Base-by-base conservation (phyloP, 1,140 invertebrate genomes). In the Neodiprion pinetum region DNA sequence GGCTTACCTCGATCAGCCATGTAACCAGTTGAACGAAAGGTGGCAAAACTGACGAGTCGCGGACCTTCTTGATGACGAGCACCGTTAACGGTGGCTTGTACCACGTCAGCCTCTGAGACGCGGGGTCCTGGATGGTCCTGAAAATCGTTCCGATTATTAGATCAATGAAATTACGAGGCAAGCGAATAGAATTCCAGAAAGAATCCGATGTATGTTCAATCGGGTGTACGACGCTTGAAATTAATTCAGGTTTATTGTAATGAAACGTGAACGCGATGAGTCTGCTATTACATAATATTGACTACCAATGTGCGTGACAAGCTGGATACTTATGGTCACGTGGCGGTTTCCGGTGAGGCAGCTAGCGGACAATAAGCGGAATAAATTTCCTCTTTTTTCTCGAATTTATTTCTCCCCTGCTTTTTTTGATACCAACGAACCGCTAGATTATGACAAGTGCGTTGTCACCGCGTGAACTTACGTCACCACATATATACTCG, bases 101-200 rank as follows among this genome's bases (percentile, higher is more conserved):
- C 98, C 98, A 99, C 12, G 96, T 98, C 79, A 99, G 89, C 79
- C 97, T 92, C 89, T 99, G 97, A 79, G 96, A 97, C 75, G 96
- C 96, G 47, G 97, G 97, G 89, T 99, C 97, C 88, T 98, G 97
- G 82, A 98, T 98, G 83, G 97, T 97, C 94, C 96, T 98, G 90
- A 0, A 91, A 85, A 86, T 72, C 83, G 79, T 68, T 8, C 28
- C 28, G 28, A 40, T 40, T 40, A 40, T 40, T 40, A 40, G 53
- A 11, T 17, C 9, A 70, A 8, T 48, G 17, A 66, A 76, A 40
- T 40, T 40, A 72, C 74, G 21, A 8, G 48, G 40, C 53, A 76
- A 76, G 75, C 74, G 75, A 76, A 28, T 71, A 70, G 28, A 49
- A 74, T 70, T 53, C 76, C 79, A 40, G 28, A 40, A 40, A 1